A percentile compares a stretch with the other conserved stretches of the same genome.
Evolutionary conservation across 2,888 invertebrate genomes (phyloP).

Genomic region (Steinernema scapterisci): DNA sequence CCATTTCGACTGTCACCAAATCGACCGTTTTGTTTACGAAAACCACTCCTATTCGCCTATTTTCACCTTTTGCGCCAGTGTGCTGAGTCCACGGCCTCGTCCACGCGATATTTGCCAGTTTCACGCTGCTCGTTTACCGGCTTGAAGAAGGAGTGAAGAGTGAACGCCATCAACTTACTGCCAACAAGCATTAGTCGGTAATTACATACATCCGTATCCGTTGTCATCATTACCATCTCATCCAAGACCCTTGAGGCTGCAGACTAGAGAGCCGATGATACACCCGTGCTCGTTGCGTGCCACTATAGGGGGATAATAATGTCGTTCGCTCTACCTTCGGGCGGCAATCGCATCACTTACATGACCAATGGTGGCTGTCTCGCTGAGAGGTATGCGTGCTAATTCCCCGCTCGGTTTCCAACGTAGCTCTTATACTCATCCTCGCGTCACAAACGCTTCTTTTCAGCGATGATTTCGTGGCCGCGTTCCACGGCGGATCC

Average conservation of each 20-base stretch:
- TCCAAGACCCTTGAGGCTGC: conserved; percentile 13
- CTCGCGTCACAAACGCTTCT: background rate
- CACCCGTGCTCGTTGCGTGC: background rate
- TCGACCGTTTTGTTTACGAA: conserved; percentile 27
- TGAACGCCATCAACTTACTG: background rate
- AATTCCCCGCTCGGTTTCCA: background rate
- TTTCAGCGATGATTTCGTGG: conserved; percentile 16
- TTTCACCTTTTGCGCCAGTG: background rate
- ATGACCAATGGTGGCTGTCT: conserved; percentile 28
- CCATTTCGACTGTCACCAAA: background rate
- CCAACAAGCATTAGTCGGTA: conserved; percentile 30
- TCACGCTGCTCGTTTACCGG: background rate
- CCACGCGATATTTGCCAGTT: background rate
- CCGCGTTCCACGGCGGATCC: conserved; percentile 16
- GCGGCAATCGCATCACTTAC: conserved; percentile 32
- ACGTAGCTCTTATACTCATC: too few relatives aligned
- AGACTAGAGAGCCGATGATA: background rate
- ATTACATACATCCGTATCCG: conserved; percentile 15
- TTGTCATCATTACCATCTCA: background rate
- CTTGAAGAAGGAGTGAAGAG: background rate
- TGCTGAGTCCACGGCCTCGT: background rate
- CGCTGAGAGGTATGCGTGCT: conserved; percentile 26
- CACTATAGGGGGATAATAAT: conserved; percentile 12
- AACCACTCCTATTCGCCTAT: background rate
- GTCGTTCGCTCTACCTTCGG: conserved; percentile 30